Base-by-base conservation (phyloP, 2,797 vertebrate species). In the Chelidonichthys spinosus region DNA sequence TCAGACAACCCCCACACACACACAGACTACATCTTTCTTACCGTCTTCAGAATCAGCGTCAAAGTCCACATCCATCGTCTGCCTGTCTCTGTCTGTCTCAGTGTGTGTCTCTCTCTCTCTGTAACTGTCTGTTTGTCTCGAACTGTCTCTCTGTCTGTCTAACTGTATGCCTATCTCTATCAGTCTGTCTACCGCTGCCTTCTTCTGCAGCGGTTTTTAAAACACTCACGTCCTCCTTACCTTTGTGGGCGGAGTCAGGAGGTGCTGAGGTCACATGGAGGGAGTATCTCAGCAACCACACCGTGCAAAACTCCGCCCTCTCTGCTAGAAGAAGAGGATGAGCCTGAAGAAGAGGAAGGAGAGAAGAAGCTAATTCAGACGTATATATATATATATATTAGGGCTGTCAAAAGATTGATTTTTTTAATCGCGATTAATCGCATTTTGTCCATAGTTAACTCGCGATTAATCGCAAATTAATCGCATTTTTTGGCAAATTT, bases 221-320 rank as follows among this genome's bases (percentile, higher is more conserved):
- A 44, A 2, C 5, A 11, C 43, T 14, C 13, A 4, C 43, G 9
- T 32, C 32, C n/a, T 71, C 76, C 89, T 92, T 66, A 94, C 92
- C 85, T 91, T 82, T 87, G 70, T 73, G 85, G 85, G 84, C 3
- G 74, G 87, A 63, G 68, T 64, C 1, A 84, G 84, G 42, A 47
- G 84, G 49, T 15, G 70, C 69, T 47, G 91, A 61, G 32, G 86
- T 85, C 85, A 87, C 72, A 69, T 84, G 72, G 71, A 88, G 62
- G 6, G 85, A 85, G 85, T 90, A 92, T 81, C 90, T 91, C 61
- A 93, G 87, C 66, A 93, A 76, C 92, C 92, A 94, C 17, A 92
- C 85, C 0, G 91, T 81, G 39, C 86, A 91, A n/a, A 90, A 80
- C 84, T 94, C 93, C 11, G 79, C 89, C 71, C 78, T 85, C 79